Evolutionary conservation across 2,113 vertebrate genomes (phyloP), one percentile per base, ranked within the genome.

Genomic region (Brienomyrus brachyistius): DNA sequence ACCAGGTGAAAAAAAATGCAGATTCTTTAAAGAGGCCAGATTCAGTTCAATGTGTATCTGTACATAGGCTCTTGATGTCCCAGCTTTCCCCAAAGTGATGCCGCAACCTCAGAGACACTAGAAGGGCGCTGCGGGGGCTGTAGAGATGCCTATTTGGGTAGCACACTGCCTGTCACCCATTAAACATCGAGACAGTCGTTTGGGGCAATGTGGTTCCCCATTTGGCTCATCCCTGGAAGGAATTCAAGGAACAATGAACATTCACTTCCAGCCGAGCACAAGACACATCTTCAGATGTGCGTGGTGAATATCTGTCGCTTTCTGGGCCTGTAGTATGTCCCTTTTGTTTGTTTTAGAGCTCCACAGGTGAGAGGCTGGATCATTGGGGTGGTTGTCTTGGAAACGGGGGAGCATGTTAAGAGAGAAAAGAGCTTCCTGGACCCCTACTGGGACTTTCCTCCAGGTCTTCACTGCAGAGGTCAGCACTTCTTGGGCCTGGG

Each of bases 381-480:
- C 31, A 92, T 92, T 5, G 91, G 91, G 4, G 91, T 91, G 0
- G 88, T 93, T 17, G 92, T 93, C 11, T 90, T 92, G 5, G 90
- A 93, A 82, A 93, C 13, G 9, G 88, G 89, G 86, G 92, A 92
- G 54, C 88, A 91, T 85, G 92, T 92, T 31, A 91, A 90, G 84
- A 90, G 70, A 89, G 92, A 88, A 0, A 43, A 89, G 2, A 90
- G 40, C 17, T 86, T 93, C 88, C 70, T 23, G 47, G 80, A 92
- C 3, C 88, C 50, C 1, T 93, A 92, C 35, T 23, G 91, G 83
- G 92, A 93, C 35, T 77, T 93, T 56, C 88, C 48, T 10, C 93
- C 92, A 15, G 89, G 91, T 93, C 87, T 92, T 92, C 80, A 92
- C 92, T 10, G 91, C 93, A 59, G 90, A 93, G 91, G 92, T 93